Evolutionary conservation across 2,888 invertebrate genomes (phyloP), one percentile per base, ranked within the genome.

Genomic region (Geophilus truncorum): DNA sequence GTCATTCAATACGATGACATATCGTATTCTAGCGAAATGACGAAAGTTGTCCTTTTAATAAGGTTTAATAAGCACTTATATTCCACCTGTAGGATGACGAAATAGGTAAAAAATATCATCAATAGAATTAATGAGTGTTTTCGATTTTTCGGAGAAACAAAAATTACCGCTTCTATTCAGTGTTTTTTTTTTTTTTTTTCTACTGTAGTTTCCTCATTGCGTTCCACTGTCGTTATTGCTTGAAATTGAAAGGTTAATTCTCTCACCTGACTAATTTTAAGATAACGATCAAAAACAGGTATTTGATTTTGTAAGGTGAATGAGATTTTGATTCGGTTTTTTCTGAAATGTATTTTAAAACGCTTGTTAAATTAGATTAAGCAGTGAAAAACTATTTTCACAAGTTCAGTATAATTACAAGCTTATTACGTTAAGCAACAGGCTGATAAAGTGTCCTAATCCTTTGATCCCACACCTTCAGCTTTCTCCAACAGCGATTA

Each of bases 21-120:
- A 28, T 70, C 12, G n/a, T 70, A 18, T 51, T 51, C 51, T 7
- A 18, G 7, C 6, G 7, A 1, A 51, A 51, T 51, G 51, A 51
- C 18, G 18, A 51, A n/a, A 7, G 7, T 51, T 18, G 21, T 51
- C 5, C 21, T 1, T 45, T 12, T 45, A 15, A 45, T 45, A 15
- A 12, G 15, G 51, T 21, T 6, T 70, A 70, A 70, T 28, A 70
- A 70, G 25, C 15, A 70, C 28, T 28, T 62, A 21, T 62, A 62
- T n/a, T n/a, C 70, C 70, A 70, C 70, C 70, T 70, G 70, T 70
- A 15, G 70, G 18, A 70, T 70, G 70, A 28, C 70, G 70, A 70
- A 70, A 28, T 3, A 70, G 28, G 28, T 28, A 70, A 70, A 28
- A 70, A 70, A 70, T 21, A 70, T 23, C 15, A 25, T 62, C 62